Conservation (phyloP, 2,113 vertebrate species). For the Saguinus imperator region DNA sequence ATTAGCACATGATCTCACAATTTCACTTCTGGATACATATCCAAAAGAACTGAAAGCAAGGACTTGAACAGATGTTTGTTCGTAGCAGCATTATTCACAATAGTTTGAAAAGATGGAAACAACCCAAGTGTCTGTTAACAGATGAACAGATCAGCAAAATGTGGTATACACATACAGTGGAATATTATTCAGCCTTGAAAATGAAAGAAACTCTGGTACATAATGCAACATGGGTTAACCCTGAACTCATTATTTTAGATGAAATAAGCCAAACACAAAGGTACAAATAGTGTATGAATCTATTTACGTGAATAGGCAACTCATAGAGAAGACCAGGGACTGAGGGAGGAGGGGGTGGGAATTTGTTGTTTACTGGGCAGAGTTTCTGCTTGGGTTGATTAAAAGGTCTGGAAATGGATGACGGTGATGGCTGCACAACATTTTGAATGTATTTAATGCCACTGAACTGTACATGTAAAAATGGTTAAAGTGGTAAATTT, state of each 20-base stretch:
- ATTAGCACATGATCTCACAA: not conserved
- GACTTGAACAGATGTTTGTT: not conserved
- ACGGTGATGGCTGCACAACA: not conserved
- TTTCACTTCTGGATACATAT: not conserved
- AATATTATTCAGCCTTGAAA: not conserved
- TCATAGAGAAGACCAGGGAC: not conserved
- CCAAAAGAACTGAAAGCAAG: not conserved
- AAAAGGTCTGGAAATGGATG: not conserved
- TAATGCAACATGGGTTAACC: not conserved
- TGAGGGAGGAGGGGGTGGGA: not conserved
- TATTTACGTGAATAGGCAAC: not conserved
- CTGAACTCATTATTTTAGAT: not conserved
- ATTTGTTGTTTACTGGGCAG: not conserved
- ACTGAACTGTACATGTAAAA: not conserved
- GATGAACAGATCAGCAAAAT: not conserved
- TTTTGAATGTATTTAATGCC: not conserved
- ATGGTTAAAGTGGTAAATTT: not conserved
- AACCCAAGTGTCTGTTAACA: not conserved
- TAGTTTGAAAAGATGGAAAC: not conserved
- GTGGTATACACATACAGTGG: not conserved
- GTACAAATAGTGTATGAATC: not conserved
- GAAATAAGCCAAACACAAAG: not conserved
- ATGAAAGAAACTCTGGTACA: not conserved
- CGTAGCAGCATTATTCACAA: not conserved
- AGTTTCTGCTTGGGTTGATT: not conserved